A percentile compares a stretch with the other conserved stretches of the same genome.
Evolutionary conservation across 2,113 vertebrate species (phyloP).

Genomic region (Oreocharis arfaki): DNA sequence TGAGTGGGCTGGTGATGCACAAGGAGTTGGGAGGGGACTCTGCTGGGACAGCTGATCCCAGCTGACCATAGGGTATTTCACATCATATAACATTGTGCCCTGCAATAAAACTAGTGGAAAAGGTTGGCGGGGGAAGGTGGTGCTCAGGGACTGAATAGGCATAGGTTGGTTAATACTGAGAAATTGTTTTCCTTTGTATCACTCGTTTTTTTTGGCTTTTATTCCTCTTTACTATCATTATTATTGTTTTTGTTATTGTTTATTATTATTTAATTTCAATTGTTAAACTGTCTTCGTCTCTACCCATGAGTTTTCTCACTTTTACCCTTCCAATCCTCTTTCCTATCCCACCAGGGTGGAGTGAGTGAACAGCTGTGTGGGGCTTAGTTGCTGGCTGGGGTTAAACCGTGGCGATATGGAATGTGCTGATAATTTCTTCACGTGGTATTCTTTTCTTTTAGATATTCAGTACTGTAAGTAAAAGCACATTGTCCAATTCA

Average conservation of each 20-base stretch:
- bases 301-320: neutral
- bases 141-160: neutral
- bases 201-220: neutral
- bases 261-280: neutral
- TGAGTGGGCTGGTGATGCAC: neutral
- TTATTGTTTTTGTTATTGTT: neutral
- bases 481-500: neutral
- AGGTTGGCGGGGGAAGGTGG: neutral
- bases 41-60: neutral
- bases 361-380: neutral
- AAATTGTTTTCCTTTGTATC: neutral
- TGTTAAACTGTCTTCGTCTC: neutral
- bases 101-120: neutral
- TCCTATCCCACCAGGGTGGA: neutral
- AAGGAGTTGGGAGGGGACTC: neutral
- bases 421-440: neutral
- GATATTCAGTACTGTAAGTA: neutral
- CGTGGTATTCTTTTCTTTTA: rapidly evolving
- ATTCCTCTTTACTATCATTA: neutral
- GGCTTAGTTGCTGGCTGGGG: neutral
- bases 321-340: neutral
- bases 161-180: neutral
- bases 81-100: neutral
- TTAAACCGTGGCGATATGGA: neutral
- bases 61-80: neutral